These are phyloP conservation scores for Megaceryle maxima DNA, from an alignment of 2,113 vertebrate genomes.

Conservation along the genomic window DNA sequence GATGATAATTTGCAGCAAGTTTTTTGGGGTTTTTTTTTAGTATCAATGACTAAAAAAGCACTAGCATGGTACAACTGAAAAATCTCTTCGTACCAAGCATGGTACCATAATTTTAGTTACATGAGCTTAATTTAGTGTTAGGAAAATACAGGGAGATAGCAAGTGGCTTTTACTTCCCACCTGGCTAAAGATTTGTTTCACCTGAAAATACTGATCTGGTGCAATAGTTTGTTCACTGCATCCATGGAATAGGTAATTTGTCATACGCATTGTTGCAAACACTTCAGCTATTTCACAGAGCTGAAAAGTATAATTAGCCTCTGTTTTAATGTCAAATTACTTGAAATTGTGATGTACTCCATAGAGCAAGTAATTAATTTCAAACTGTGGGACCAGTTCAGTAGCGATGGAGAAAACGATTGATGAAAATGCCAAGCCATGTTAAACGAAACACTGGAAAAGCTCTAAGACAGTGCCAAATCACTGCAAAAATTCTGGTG, in stretches of 20 bases:
- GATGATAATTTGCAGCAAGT: neutral
- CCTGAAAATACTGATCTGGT: neutral
- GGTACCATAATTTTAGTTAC: neutral
- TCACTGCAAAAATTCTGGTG: neutral
- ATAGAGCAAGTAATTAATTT: neutral
- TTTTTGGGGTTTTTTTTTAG: neutral
- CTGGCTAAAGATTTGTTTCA: neutral
- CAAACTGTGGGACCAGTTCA: neutral
- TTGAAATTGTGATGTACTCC: neutral
- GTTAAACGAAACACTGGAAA: neutral
- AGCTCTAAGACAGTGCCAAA: neutral
- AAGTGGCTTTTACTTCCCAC: neutral
- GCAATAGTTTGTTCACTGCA: neutral
- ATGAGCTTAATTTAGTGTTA: neutral
- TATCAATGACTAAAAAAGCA: neutral
- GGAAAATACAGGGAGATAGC: neutral
- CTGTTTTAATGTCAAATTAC: neutral
- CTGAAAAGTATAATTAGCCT: neutral
- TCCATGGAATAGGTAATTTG: neutral
- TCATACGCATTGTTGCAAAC: neutral
- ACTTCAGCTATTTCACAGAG: neutral
- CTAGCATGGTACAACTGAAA: neutral
- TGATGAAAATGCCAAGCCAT: neutral
- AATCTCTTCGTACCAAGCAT: neutral
- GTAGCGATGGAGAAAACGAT: neutral